Conservation (phyloP, 2,888 invertebrate species). For the Drosophila rellima region DNA sequence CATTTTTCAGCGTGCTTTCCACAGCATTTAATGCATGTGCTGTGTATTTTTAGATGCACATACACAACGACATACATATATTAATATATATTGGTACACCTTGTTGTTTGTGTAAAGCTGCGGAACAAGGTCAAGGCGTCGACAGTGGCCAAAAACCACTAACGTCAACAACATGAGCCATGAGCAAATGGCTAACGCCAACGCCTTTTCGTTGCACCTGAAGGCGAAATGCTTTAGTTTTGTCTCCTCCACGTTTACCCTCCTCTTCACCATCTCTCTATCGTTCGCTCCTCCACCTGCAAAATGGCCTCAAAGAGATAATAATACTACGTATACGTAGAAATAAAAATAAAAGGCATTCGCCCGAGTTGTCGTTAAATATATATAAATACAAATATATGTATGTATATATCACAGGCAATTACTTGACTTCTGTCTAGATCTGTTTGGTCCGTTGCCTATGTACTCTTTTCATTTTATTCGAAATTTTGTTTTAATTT, state of each 20-base stretch:
- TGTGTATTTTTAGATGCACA: constrained; percentile 47
- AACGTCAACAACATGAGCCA: constrained; percentile 25
- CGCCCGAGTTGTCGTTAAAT: neutral
- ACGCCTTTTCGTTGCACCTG: constrained; percentile 55
- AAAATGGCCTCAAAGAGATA: constrained; percentile 38
- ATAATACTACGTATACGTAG: constrained; percentile 44
- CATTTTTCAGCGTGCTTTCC: constrained; percentile 29
- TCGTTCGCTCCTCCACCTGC: constrained; percentile 21
- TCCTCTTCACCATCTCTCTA: neutral
- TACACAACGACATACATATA: constrained; percentile 1
- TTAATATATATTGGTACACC: constrained; percentile 2
- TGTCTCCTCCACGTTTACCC: neutral
- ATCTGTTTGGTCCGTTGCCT: neutral
- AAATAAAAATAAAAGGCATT: constrained; percentile 4
- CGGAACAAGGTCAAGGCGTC: constrained; percentile 76
- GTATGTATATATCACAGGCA: constrained; percentile 1
- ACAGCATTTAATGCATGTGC: constrained; percentile 42
- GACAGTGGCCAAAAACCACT: constrained; percentile 44
- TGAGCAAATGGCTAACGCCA: constrained; percentile 37
- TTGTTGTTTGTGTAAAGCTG: constrained; percentile 30
- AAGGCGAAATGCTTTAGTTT: constrained; percentile 34
- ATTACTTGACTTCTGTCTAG: constrained; percentile 32
- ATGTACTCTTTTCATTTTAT: constrained; percentile 1
- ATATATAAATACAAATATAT: too few species aligned
- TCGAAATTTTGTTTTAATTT: constrained; percentile 1